phyloP scores from a whole-genome alignment of 2,113 vertebrate genomes.

The Aptenodytes patagonicus region DNA sequence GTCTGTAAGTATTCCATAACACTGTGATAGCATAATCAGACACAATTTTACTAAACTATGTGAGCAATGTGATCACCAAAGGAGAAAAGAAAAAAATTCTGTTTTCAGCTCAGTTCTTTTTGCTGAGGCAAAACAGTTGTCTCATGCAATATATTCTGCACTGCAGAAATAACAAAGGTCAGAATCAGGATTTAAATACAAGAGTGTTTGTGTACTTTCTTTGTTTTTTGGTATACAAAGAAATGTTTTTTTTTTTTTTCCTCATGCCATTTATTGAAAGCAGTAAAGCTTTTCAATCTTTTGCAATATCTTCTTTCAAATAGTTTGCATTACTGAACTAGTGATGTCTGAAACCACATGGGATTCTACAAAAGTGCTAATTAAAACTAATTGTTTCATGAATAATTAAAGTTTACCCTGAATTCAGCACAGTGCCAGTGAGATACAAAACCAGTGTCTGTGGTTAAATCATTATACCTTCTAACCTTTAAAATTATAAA shows the following conservation, averaged over 20 bases:
- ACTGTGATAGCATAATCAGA: neutral
- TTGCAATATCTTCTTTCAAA: neutral
- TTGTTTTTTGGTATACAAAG: neutral
- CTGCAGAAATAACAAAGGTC: neutral
- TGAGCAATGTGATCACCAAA: neutral
- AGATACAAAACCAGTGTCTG: neutral
- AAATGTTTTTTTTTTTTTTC: neutral
- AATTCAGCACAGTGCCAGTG: neutral
- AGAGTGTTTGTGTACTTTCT: neutral
- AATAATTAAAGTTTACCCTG: conserved; percentile 54
- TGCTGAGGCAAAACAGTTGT: neutral
- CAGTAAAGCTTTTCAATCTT: neutral
- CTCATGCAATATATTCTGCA: neutral
- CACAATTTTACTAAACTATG: neutral
- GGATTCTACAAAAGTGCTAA: conserved; percentile 31
- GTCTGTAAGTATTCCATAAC: neutral
- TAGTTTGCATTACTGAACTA: conserved; percentile 15
- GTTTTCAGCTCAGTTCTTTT: neutral
- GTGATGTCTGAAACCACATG: conserved; percentile 37
- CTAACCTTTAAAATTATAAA: neutral
- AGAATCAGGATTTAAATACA: neutral
- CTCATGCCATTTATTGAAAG: neutral
- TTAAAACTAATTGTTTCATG: conserved; percentile 60
- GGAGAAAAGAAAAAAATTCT: neutral
- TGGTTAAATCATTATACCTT: neutral